phyloP scores from a whole-genome alignment of 2,888 invertebrate species.

The Tuta absoluta region DNA sequence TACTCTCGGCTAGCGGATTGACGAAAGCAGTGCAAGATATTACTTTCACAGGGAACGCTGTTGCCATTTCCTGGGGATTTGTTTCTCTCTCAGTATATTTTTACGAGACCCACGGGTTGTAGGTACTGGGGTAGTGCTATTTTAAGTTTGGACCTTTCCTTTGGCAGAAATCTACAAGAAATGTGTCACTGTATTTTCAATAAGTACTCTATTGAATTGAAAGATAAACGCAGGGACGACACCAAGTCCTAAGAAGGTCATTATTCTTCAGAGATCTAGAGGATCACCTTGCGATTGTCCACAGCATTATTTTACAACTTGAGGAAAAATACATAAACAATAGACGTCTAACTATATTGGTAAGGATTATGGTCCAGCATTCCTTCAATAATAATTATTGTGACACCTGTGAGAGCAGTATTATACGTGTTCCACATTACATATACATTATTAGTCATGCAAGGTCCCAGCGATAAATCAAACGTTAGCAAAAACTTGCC shows the following conservation, averaged over 20 bases:
- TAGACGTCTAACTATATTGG: neutral
- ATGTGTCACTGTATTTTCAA: too few relatives aligned
- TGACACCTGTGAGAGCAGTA: constrained; percentile 8
- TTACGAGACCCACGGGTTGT: too few relatives aligned
- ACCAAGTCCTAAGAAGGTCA: neutral
- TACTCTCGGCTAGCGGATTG: too few relatives aligned
- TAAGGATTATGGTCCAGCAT: neutral
- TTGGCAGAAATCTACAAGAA: too few relatives aligned
- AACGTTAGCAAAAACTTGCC: constrained; percentile 32
- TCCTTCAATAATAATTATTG: constrained; percentile 16
- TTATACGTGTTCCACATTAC: constrained; percentile 3
- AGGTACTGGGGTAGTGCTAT: too few relatives aligned
- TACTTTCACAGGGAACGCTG: too few relatives aligned
- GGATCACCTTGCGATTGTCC: neutral
- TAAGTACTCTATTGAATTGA: too few relatives aligned
- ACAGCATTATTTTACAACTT: neutral
- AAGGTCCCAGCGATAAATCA: constrained; percentile 31
- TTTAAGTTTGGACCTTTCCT: too few relatives aligned
- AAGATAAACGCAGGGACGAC: too few relatives aligned
- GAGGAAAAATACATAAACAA: constrained; percentile 3
- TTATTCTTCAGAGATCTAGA: neutral
- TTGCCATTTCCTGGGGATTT: too few relatives aligned
- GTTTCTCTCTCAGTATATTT: too few relatives aligned
- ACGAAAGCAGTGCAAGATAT: too few relatives aligned
- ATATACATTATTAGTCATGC: constrained; percentile 7